Evolutionary conservation across 2,113 vertebrate species (phyloP).

Genomic region (Athene cunicularia): DNA sequence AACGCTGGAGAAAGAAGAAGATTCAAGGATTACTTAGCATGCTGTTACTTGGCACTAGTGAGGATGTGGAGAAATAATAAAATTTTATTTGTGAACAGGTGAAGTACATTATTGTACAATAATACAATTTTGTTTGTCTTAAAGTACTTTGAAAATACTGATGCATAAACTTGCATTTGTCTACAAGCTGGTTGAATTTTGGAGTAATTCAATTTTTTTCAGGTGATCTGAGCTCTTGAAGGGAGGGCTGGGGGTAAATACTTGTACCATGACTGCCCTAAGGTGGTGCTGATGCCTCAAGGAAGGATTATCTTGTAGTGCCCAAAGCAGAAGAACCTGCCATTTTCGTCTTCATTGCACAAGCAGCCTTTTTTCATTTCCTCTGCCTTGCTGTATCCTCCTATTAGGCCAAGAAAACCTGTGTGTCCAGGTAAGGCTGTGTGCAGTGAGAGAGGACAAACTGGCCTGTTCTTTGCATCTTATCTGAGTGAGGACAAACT

Average conservation of each 20-base stretch:
- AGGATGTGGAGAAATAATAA: background rate
- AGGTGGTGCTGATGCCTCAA: background rate
- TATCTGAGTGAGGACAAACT: background rate
- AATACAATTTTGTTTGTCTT: background rate
- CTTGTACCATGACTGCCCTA: background rate
- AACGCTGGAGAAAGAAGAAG: background rate
- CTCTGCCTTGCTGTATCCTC: background rate
- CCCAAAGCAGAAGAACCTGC: slow-evolving; percentile 38
- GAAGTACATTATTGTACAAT: background rate
- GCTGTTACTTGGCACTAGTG: background rate
- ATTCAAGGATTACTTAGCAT: background rate
- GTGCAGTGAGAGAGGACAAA: background rate
- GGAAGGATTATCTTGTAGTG: background rate
- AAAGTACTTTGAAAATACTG: background rate
- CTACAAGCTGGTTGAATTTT: background rate
- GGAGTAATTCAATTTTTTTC: background rate
- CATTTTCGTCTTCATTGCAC: background rate
- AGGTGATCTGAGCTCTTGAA: background rate
- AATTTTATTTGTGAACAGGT: background rate
- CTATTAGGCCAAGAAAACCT: background rate
- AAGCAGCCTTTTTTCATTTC: background rate
- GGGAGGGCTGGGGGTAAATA: background rate
- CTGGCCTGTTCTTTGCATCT: background rate
- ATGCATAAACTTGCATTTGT: background rate
- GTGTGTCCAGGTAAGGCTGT: background rate